These are phyloP conservation scores for Bujurquina vittata DNA, from an alignment of 2,113 vertebrate species.

Conservation along the genomic window DNA sequence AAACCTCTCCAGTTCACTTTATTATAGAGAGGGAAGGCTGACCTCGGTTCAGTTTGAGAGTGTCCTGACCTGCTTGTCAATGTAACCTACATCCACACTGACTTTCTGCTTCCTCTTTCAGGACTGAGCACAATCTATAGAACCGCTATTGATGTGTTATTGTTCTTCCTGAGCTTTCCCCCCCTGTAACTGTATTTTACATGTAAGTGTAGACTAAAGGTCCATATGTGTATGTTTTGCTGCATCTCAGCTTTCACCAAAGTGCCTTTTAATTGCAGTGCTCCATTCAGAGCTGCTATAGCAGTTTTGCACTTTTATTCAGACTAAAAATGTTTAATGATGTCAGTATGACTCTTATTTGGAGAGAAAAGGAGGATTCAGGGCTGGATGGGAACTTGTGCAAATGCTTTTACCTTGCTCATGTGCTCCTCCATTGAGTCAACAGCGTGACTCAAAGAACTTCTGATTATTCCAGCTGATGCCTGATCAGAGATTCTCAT, in stretches of 20 bases:
- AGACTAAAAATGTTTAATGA: slow-evolving; percentile 7
- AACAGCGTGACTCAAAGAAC: neutral
- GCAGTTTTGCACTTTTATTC: slow-evolving; percentile 53
- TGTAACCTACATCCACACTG: slow-evolving; percentile 24
- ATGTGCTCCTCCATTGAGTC: neutral
- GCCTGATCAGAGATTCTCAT: neutral
- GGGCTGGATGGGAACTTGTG: slow-evolving; percentile 4
- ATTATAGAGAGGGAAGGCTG: slow-evolving; percentile 11
- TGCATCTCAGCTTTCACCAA: slow-evolving; percentile 60
- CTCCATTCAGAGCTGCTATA: slow-evolving; percentile 53
- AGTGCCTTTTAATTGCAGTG: slow-evolving; percentile 71
- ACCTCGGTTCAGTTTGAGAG: slow-evolving; percentile 15
- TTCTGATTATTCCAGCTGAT: neutral
- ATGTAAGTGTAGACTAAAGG: neutral
- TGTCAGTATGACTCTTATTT: slow-evolving; percentile 16
- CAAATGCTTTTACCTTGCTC: neutral
- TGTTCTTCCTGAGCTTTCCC: neutral
- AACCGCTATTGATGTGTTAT: slow-evolving; percentile 2
- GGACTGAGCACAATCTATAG: slow-evolving; percentile 8
- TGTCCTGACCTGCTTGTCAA: slow-evolving; percentile 53
- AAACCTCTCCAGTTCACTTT: neutral
- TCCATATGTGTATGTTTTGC: slow-evolving; percentile 20
- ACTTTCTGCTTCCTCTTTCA: slow-evolving; percentile 44
- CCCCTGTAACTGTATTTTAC: slow-evolving; percentile 11
- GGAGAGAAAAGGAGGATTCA: neutral